These are phyloP conservation scores for Geotrupes spiniger DNA, from an alignment of 2,888 invertebrate genomes.

Conservation along the genomic window DNA sequence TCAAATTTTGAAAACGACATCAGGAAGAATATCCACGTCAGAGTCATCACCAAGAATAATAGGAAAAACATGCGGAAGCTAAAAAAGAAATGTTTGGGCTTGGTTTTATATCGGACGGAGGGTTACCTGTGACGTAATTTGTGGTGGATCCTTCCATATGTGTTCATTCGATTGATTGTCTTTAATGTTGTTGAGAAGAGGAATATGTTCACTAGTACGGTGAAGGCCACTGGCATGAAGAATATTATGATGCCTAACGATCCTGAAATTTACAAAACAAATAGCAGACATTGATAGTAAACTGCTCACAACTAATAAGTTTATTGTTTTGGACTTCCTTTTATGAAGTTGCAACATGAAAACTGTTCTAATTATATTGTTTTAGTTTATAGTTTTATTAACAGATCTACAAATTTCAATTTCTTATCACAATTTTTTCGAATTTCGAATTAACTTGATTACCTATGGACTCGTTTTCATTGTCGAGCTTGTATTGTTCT, in stretches of 20 bases:
- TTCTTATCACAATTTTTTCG: no score
- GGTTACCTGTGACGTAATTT: slow-evolving; percentile 81
- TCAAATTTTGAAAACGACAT: slow-evolving; percentile 74
- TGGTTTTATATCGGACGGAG: no score
- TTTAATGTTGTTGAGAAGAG: slow-evolving; percentile 78
- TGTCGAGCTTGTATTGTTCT: slow-evolving; percentile 54
- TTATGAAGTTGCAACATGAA: no score
- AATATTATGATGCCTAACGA: slow-evolving; percentile 80
- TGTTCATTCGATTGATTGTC: slow-evolving; percentile 75
- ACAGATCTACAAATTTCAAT: no score
- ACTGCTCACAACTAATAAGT: no score
- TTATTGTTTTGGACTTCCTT: no score
- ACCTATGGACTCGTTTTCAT: slow-evolving; percentile 73
- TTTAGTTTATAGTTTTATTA: no score
- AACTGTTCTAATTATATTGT: no score
- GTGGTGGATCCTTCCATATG: slow-evolving; percentile 83
- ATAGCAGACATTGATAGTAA: background rate
- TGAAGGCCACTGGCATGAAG: slow-evolving; percentile 79
- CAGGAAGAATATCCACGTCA: slow-evolving; percentile 73
- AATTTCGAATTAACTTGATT: no score
- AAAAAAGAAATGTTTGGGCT: no score
- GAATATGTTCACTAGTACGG: slow-evolving; percentile 73
- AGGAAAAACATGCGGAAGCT: slow-evolving; percentile 79
- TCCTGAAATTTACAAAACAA: slow-evolving; percentile 52
- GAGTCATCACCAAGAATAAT: slow-evolving; percentile 70